Evolutionary conservation across 2,113 vertebrate genomes (phyloP), one percentile per base, ranked within the genome.

Genomic region (Opisthocomus hoazin): DNA sequence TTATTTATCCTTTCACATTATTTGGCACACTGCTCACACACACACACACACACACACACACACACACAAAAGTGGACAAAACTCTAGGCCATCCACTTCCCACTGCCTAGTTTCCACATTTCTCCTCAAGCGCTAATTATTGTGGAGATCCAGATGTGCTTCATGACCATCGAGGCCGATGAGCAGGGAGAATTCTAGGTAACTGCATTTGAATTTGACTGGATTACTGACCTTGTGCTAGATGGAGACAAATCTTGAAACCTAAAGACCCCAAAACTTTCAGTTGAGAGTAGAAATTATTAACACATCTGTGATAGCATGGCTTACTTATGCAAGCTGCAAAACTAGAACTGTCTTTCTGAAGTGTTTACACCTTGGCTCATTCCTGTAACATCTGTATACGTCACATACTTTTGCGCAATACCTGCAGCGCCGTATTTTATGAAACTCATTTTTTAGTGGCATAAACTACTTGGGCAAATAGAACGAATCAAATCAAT

Each of bases 91-190:
- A 65, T 27, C 68, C 64, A 21, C 32, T 53, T 27, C 56, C 20
- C 58, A 45, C 12, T 57, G 70, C 37, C 66, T 56, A 2, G 15
- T 45, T 63, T 48, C 51, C 46, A 39, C 12, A 6, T 29, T 65
- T 91, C 57, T 87, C 74, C 48, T 58, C 2, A 0, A 77, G n/a
- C 20, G 70, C 20, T 34, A 41, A 61, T 76, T 87, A 45, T 5
- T 69, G 51, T 4, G 37, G 64, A 37, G 56, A 80, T 3, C 50
- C 77, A 87, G 58, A 69, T 43, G 53, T 41, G 61, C 37, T 79
- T 34, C 18, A 1, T 7, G 30, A 41, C 39, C 82, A 54, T 22
- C 4, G 2, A 50, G 29, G 39, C 32, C 0, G 2, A 68, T 2
- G 21, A 92, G 21, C 70, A 91, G 15, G 2, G 18, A 68, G 34